A percentile compares a stretch with the other conserved stretches of the same genome.
phyloP scores from a whole-genome alignment of 2,797 vertebrate species.

The Lutra lutra region DNA sequence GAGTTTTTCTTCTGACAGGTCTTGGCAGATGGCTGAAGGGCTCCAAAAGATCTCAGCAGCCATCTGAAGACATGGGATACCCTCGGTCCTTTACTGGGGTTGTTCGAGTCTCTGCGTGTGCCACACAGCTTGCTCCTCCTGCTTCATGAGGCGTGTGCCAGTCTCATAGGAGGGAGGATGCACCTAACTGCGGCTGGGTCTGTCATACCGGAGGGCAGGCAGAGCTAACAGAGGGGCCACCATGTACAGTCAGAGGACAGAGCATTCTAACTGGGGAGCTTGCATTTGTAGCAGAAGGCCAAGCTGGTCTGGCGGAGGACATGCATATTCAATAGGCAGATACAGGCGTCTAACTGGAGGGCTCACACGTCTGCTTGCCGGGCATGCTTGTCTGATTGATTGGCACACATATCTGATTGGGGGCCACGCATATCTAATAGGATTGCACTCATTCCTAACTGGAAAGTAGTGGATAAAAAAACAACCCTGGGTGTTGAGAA shows the following conservation, averaged over 20 bases:
- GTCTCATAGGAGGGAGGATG: not conserved
- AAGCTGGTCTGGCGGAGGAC: not conserved
- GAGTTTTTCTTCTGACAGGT: not conserved
- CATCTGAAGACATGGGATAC: not conserved
- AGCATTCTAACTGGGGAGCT: not conserved
- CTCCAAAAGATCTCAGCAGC: not conserved
- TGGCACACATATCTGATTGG: not conserved
- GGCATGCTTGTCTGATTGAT: not conserved
- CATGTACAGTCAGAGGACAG: not conserved
- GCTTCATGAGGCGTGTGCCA: not conserved
- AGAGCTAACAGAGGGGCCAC: not conserved
- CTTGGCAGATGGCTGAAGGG: not conserved
- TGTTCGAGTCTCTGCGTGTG: not conserved
- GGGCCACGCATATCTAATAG: not conserved
- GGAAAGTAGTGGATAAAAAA: not conserved
- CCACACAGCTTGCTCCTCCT: not conserved
- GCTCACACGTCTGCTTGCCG: not conserved
- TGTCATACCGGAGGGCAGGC: too few relatives aligned
- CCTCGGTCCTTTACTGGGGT: not conserved
- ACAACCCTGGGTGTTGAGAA: not conserved
- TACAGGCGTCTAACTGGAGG: not conserved
- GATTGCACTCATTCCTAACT: not conserved
- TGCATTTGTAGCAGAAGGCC: not conserved
- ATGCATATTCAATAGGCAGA: not conserved
- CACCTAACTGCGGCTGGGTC: too few relatives aligned